Evolutionary conservation across 2,797 vertebrate species (phyloP), one percentile per base, ranked within the genome.

Genomic region (Chaetophractus vellerosus): DNA sequence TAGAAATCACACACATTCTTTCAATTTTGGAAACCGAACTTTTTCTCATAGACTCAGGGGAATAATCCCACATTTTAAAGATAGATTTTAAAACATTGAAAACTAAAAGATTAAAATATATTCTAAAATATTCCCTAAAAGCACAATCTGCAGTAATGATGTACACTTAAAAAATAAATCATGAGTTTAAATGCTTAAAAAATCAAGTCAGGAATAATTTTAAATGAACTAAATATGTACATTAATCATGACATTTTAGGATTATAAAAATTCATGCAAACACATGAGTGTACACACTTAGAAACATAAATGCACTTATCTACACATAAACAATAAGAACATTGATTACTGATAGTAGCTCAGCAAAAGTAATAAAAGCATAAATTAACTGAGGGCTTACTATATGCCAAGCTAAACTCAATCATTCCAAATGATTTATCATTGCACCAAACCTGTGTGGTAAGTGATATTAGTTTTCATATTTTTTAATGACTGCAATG

Each of bases 1-100:
- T 83, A 95, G 88, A 96, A 96, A 95, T 78, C 68, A 95, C 93
- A 91, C 55, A 96, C 18, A 91, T 95, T 95, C 94, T 97, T 97
- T 96, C 96, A 90, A 72, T 94, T 94, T 96, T 93, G 80, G 92
- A 96, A 97, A 94, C 90, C 76, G 86, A 92, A 90, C 23, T 95
- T 74, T 88, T 96, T 94, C 92, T 95, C 80, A 75, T 88, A 90
- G 36, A 85, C 95, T 96, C 95, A 92, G 89, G 84, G 57, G 85
- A 21, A 94, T 93, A 88, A 89, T 78, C 76, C 48, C 59, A 83
- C 69, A 88, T 92, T 96, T 91, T 93, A 86, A 96, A 95, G 41
- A 81, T 8, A 93, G 52, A 89, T 50, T 89, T 96, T 55, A 91
- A 95, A 96, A 86, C 85, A 79, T 31, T 86, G 31, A 96, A 94